A percentile compares a stretch with the other conserved stretches of the same genome.
Conservation (phyloP, 2,113 vertebrate species). For the Siphamia tubifer region DNA sequence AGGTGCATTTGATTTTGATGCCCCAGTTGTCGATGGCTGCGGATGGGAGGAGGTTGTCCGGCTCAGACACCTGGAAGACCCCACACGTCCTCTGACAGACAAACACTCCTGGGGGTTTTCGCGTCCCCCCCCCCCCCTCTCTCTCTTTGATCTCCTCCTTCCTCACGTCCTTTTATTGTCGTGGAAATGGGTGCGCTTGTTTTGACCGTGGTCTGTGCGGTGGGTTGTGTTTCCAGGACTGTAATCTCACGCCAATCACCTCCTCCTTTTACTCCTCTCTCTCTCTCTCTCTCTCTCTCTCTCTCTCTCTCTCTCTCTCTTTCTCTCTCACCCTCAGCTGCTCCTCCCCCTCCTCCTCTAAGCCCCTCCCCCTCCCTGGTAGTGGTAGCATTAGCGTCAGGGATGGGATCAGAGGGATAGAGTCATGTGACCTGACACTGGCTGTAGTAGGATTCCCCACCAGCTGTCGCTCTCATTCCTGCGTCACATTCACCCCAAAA, state of each 20-base stretch:
- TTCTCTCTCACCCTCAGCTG: constrained; percentile 20
- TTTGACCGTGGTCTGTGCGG: background rate
- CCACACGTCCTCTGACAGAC: too few relatives aligned
- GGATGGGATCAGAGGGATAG: constrained; percentile 69
- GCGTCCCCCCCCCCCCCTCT: too few relatives aligned
- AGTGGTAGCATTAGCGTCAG: constrained; percentile 60
- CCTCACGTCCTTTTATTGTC: too few relatives aligned
- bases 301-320: constrained; percentile 15
- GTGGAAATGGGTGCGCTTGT: too few relatives aligned
- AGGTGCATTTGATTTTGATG: constrained; percentile 6
- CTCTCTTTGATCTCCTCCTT: too few relatives aligned
- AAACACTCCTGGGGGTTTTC: too few relatives aligned
- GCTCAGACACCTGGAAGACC: too few relatives aligned
- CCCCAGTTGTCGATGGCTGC: too few relatives aligned
- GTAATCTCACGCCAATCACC: constrained; percentile 59
- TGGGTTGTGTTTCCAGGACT: constrained; percentile 18
- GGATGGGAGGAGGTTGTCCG: too few relatives aligned
- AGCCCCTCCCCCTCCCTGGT: constrained; percentile 41
- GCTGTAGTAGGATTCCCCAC: constrained; percentile 67
- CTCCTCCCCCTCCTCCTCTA: constrained; percentile 11
- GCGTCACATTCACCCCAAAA: constrained; percentile 10
- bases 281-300: constrained; percentile 24
- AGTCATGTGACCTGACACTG: constrained; percentile 64
- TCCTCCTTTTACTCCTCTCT: constrained; percentile 46
- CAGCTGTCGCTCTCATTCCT: constrained; percentile 71